Percentiles rank a stretch among this genome's conserved stretches.
Evolutionary conservation across 2,113 vertebrate species (phyloP).

Genomic region (Balaeniceps rex): DNA sequence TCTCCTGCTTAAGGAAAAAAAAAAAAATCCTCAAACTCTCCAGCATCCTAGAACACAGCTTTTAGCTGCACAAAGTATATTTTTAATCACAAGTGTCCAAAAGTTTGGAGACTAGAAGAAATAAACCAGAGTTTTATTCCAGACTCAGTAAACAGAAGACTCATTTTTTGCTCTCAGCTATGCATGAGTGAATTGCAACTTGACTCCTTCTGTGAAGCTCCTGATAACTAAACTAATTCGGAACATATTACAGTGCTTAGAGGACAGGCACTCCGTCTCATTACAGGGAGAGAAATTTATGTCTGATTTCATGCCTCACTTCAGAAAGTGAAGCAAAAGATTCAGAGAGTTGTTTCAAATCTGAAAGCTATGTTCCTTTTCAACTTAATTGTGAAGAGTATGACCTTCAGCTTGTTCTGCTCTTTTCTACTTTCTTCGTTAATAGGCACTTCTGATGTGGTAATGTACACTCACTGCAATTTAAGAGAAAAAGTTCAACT

Average conservation of each 20-base stretch:
- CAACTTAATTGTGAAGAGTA: neutral
- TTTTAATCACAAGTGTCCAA: neutral
- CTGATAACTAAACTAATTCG: neutral
- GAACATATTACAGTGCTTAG: neutral
- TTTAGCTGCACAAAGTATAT: neutral
- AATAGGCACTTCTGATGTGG: neutral
- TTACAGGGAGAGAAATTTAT: neutral
- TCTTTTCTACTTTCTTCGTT: neutral
- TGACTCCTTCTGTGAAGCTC: neutral
- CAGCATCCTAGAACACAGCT: neutral
- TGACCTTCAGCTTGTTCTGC: constrained; percentile 16
- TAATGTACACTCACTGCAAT: neutral
- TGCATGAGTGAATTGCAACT: neutral
- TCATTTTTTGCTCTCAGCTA: neutral
- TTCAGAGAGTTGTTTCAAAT: neutral
- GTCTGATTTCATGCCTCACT: constrained; percentile 4
- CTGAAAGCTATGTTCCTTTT: neutral
- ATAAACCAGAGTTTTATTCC: neutral
- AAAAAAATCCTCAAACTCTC: neutral
- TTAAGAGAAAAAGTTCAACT: neutral
- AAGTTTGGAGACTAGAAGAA: neutral
- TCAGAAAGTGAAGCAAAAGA: neutral
- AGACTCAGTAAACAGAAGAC: neutral
- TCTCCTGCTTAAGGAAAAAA: neutral
- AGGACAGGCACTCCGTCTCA: neutral